Percentiles rank a stretch among this genome's conserved stretches.
These are phyloP conservation scores for Nylanderia fulva DNA, from an alignment of 1,140 invertebrate species.

Conservation along the genomic window DNA sequence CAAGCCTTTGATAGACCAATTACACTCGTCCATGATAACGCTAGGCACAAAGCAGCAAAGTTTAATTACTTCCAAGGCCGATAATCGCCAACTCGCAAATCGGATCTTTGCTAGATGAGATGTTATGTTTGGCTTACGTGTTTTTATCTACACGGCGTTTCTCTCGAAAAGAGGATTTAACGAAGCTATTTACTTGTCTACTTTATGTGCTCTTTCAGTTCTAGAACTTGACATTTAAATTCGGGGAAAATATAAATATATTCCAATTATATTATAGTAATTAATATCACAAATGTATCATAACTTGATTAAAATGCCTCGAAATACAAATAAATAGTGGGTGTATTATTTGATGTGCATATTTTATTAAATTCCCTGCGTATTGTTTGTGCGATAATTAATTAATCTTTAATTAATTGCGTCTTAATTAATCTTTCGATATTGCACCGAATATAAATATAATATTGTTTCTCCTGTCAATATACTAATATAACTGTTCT, in stretches of 20 bases:
- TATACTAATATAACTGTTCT: no score
- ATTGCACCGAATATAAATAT: not conserved
- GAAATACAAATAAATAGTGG: not conserved
- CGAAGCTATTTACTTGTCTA: not conserved
- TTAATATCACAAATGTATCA: not conserved
- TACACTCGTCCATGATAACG: conserved; percentile 31
- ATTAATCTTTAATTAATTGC: no score
- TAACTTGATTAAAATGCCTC: not conserved
- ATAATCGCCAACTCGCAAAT: conserved; percentile 38
- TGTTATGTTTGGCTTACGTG: conserved; percentile 20
- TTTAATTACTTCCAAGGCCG: conserved; percentile 43
- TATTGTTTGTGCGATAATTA: no score
- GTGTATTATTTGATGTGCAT: not conserved
- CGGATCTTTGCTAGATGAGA: conserved; percentile 12
- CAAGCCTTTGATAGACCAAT: conserved; percentile 14
- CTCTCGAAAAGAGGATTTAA: conserved; percentile 23
- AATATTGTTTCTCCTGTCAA: not conserved
- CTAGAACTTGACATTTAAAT: not conserved
- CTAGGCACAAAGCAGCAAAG: conserved; percentile 42
- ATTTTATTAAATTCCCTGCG: conserved; percentile 13
- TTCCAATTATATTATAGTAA: not conserved
- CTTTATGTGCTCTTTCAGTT: not conserved
- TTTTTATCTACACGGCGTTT: conserved; percentile 7
- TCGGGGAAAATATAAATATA: not conserved
- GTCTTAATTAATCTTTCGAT: not conserved